Percentiles rank a stretch among this genome's conserved stretches.
phyloP scores from a whole-genome alignment of 2,113 vertebrate species.

The Siniperca knerii region DNA sequence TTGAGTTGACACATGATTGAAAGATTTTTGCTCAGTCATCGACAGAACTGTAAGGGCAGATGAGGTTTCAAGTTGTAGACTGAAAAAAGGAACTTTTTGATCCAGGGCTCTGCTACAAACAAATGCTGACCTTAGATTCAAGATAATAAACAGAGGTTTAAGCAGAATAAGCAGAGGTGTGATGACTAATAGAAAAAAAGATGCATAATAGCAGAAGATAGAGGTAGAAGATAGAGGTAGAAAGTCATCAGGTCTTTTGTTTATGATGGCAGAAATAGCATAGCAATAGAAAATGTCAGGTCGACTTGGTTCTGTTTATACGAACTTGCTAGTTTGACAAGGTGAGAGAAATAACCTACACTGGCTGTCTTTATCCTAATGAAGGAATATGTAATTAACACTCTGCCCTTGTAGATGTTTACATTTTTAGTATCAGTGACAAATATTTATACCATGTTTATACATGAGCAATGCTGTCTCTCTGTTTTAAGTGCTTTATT shows the following conservation, averaged over 20 bases:
- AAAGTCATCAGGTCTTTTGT: background rate
- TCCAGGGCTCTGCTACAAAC: background rate
- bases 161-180: background rate
- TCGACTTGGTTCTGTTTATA: background rate
- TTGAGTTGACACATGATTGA: background rate
- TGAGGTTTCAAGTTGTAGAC: background rate
- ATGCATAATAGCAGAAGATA: background rate
- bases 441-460: background rate
- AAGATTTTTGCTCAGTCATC: background rate
- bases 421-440: background rate
- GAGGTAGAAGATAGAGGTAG: conserved; percentile 47
- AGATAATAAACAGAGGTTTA: background rate
- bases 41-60: conserved; percentile 12
- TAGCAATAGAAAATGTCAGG: background rate
- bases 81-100: background rate
- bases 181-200: background rate
- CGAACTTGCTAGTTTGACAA: background rate
- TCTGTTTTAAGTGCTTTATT: background rate
- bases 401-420: background rate
- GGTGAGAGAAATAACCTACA: background rate
- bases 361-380: background rate
- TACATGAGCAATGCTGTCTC: background rate
- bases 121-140: background rate
- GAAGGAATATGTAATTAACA: background rate
- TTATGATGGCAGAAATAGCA: background rate